A percentile compares a stretch with the other conserved stretches of the same genome.
Conservation (phyloP, 2,113 vertebrate species). For the Azemiops feae region DNA sequence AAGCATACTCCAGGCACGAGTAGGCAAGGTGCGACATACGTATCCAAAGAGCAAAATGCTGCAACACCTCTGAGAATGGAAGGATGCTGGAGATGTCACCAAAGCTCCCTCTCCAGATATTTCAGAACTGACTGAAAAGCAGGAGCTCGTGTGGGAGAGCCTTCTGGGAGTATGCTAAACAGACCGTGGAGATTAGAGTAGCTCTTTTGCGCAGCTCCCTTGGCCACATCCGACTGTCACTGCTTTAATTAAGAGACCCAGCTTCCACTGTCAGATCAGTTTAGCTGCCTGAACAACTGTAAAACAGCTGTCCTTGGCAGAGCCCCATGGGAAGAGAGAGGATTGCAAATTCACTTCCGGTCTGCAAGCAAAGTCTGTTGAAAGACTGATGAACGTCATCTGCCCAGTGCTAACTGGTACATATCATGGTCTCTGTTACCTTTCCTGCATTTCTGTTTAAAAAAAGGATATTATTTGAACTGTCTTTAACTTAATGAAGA, state of each 20-base stretch:
- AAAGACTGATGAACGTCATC: neutral
- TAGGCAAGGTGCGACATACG: neutral
- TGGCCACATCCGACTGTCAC: neutral
- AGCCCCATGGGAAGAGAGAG: neutral
- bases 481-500: neutral
- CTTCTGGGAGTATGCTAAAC: neutral
- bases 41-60: neutral
- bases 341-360: neutral
- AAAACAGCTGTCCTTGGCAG: neutral
- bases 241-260: slow-evolving; percentile 1
- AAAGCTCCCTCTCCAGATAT: neutral
- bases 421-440: neutral
- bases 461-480: neutral
- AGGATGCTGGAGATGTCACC: neutral
- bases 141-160: neutral
- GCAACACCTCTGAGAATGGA: neutral
- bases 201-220: neutral
- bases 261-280: neutral
- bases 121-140: neutral
- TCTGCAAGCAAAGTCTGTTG: neutral
- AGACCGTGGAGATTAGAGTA: neutral
- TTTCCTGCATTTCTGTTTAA: neutral
- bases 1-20: neutral
- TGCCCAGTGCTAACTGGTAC: neutral
- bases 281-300: neutral